Evolutionary conservation across 2,797 vertebrate species (phyloP), one percentile per base, ranked within the genome.

Genomic region (Ceyx erithaca): DNA sequence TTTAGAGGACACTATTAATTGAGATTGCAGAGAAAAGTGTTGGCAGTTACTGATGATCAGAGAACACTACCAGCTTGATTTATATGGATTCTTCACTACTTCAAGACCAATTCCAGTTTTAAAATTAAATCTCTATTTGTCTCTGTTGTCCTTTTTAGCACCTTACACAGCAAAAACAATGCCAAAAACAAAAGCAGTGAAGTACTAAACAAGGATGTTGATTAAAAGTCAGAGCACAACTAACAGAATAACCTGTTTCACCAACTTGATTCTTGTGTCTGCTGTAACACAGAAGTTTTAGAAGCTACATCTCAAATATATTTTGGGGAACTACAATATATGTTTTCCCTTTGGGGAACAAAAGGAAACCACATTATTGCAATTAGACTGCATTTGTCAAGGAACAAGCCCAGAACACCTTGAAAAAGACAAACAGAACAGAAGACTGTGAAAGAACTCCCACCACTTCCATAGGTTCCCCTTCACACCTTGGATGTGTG

Each of bases 11-110:
- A 61, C 31, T 40, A 58, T 69, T 92, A 89, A 85, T 66, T 66
- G 59, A 61, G 48, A n/a, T 76, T 67, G 41, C 14, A 16, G 59
- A 76, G 67, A 37, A 43, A 69, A n/a, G 14, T 14, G 35, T 71
- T 83, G 59, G 80, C 80, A 92, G 55, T 30, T 67, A 41, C 22
- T 1, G 21, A 68, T 37, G 69, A 76, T 68, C 62, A 81, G 55
- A 66, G 95, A 78, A 80, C 30, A 23, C 35, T 52, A 67, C 48
- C 37, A 76, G 67, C 62, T 79, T 91, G 66, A 90, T 89, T 89
- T 59, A 57, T 57, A 45, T 14, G 31, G 55, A 79, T 61, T 69
- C 54, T 72, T 78, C 0, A 0, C 59, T 51, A 22, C 51, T 55
- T 66, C 1, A 7, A 85, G 51, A 83, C 59, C 33, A 78, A 31